phyloP scores from a whole-genome alignment of 2,888 invertebrate genomes.

The Hydriomena furcata region DNA sequence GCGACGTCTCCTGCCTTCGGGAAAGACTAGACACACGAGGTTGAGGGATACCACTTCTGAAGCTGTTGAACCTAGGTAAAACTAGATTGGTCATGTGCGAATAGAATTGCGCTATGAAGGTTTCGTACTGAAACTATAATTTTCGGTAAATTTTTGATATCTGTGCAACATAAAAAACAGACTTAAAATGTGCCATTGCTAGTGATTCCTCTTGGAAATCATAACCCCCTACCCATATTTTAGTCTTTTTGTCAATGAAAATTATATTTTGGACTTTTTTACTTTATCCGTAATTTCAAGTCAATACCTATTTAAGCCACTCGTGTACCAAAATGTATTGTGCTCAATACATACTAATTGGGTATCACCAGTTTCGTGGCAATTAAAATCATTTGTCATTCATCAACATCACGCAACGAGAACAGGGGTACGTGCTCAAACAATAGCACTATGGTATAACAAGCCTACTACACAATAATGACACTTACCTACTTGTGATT shows the following conservation, averaged over 20 bases:
- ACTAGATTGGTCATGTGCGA: not conserved
- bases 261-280: too few relatives aligned
- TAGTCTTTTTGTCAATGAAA: too few relatives aligned
- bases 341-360: conserved; percentile 22
- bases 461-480: conserved; percentile 18
- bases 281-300: too few relatives aligned
- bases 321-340: too few relatives aligned
- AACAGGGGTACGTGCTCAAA: conserved; percentile 26
- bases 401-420: conserved; percentile 18
- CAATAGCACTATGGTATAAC: conserved; percentile 25
- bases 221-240: too few relatives aligned
- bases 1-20: conserved; percentile 67
- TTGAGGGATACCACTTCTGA: conserved; percentile 76
- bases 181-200: too few relatives aligned
- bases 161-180: too few relatives aligned
- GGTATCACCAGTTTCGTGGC: conserved; percentile 2
- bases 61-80: conserved; percentile 61
- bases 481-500: not conserved
- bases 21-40: conserved; percentile 75
- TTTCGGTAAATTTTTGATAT: too few relatives aligned
- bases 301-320: too few relatives aligned
- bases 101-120: too few relatives aligned
- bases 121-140: too few relatives aligned
- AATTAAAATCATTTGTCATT: conserved; percentile 26
- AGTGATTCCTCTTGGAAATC: too few relatives aligned